Evolutionary conservation across 2,888 invertebrate genomes (phyloP), one percentile per base, ranked within the genome.

Genomic region (Boloria euphrosyne): DNA sequence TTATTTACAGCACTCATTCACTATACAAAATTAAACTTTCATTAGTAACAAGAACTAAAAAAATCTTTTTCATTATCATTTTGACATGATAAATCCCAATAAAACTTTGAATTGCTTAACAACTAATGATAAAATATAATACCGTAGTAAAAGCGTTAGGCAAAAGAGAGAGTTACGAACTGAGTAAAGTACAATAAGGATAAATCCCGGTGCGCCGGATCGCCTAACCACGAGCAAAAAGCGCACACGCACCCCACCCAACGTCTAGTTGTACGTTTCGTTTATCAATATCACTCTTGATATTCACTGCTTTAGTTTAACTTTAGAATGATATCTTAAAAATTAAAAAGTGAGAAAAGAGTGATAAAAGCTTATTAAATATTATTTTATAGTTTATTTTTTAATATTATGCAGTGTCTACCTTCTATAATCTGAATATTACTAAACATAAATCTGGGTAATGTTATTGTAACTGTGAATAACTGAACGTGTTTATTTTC

Each of bases 151-250:
- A 80, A 80, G 83, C 89, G 88, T 85, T 83, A 84, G 82, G 71
- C 80, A 79, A 79, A 81, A 81, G 81, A 80, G 85, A 84, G 84
- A 82, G 86, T 84, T 82, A 82, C 80, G 83, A 84, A 84, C 85
- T 79, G 87, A 90, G 87, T 90, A 90, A 87, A 86, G 85, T 83
- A 85, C 83, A 89, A 83, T 81, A 85, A 85, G 84, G 85, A 86
- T 83, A 84, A 80, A 81, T 82, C 74, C 75, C 73, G 73, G 76
- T 74, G 75, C 78, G 75, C 78, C 80, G 81, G 77, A 76, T 80
- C 76, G 79, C 74, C 75, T 76, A 73, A 76, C 80, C 78, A 82
- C 79, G 78, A 82, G 82, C 85, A 77, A 77, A 76, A 77, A 77
- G 77, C 76, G 76, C 75, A 76, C 77, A 72, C 78, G 76, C 80